Percentiles rank a stretch among this genome's conserved stretches.
Evolutionary conservation across 2,888 invertebrate species (phyloP).

Genomic region (Syrista parreyssii): DNA sequence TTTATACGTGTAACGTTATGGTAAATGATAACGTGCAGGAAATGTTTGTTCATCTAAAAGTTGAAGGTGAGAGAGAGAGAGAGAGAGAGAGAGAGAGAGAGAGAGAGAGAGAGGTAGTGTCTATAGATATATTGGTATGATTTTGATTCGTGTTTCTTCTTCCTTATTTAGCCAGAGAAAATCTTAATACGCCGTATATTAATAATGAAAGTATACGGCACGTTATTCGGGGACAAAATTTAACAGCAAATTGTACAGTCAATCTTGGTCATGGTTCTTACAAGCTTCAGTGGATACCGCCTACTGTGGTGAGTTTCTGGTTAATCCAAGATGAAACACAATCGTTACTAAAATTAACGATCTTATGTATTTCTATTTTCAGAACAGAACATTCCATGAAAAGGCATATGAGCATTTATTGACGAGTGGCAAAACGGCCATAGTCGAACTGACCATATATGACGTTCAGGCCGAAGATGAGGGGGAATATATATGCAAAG

Average conservation of each 20-base stretch:
- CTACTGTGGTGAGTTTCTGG: neutral
- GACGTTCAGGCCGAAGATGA: slow-evolving; percentile 45
- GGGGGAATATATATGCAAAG: slow-evolving; percentile 46
- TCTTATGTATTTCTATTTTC: slow-evolving; percentile 11
- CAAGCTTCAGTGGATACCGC: neutral
- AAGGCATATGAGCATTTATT: neutral
- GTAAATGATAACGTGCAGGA: slow-evolving; percentile 4
- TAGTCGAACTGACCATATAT: slow-evolving; percentile 37
- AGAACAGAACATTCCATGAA: slow-evolving; percentile 35
- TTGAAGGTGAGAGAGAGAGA: slow-evolving; percentile 25
- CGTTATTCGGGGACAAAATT: slow-evolving; percentile 49
- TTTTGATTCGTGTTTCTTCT: neutral
- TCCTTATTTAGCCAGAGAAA: slow-evolving; percentile 18
- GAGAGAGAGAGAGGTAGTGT: neutral
- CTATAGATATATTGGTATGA: neutral
- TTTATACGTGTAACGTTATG: slow-evolving; percentile 31
- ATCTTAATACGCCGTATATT: slow-evolving; percentile 35
- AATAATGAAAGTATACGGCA: slow-evolving; percentile 35
- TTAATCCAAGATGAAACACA: neutral
- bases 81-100: too few relatives aligned
- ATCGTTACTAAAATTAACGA: neutral
- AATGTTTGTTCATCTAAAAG: slow-evolving; percentile 22
- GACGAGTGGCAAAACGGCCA: neutral
- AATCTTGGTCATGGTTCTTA: slow-evolving; percentile 23
- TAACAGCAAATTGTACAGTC: slow-evolving; percentile 49